Evolutionary conservation across 2,888 invertebrate species (phyloP), one percentile per base, ranked within the genome.

Genomic region (Dryadula phaetusa): DNA sequence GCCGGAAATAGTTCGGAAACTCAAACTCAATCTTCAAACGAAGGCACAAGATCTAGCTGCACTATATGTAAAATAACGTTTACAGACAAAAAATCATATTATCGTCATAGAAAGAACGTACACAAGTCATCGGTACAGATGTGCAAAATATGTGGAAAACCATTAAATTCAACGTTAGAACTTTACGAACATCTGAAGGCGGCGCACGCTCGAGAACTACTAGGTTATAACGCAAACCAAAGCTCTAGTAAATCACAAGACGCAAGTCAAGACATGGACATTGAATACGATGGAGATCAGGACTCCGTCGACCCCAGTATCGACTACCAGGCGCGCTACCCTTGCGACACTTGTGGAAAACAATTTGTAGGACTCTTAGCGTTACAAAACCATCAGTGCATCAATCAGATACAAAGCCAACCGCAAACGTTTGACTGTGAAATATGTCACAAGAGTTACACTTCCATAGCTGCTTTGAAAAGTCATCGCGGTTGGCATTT

Each of bases 401-500:
- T 93, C 49, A 93, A 92, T 66, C 88, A 86, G 71, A 61, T 81
- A 4, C 71, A 79, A 5, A 74, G 82, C 6, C 86, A 87, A 63
- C 88, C 88, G 10, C 89, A 89, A 75, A 92, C 91, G 0, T 94
- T 94, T 69, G 93, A 94, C 67, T 95, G 95, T 75, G 94, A 94
- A 70, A 93, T 95, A 28, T 96, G 95, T 74, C 94, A 94, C 70
- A 94, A 95, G 75, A 91, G 93, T 32, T 96, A 95, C 77, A 93
- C 93, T 3, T 95, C 95, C 22, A 94, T 94, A 72, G 93, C 94
- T 1, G 95, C 95, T 0, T 78, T 95, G 61, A 94, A 94, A 72
- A 95, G 95, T 72, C 95, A 95, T 80, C 90, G 95, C 56, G 95
- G 95, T 10, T 95, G 95, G 91, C 95, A 95, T 78, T 90, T 94